phyloP scores from a whole-genome alignment of 2,797 vertebrate species.

The Sternotherus odoratus region DNA sequence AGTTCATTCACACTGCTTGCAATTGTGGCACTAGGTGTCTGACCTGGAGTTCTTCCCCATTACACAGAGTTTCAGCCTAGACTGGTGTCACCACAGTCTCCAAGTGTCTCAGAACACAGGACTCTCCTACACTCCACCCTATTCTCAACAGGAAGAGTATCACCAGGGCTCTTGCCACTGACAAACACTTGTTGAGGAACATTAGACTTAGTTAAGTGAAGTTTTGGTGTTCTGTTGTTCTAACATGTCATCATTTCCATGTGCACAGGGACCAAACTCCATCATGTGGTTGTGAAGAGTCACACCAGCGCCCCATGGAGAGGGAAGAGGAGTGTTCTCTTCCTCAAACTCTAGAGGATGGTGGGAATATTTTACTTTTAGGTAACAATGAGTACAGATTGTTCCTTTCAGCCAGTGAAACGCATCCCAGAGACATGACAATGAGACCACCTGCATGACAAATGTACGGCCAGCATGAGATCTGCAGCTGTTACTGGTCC shows the following conservation, averaged over 20 bases:
- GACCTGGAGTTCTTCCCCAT: background rate
- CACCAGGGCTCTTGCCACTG: background rate
- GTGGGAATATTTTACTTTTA: background rate
- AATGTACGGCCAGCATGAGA: constrained; percentile 45
- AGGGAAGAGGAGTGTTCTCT: background rate
- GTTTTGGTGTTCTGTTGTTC: background rate
- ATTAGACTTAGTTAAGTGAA: background rate
- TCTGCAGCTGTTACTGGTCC: constrained; percentile 47
- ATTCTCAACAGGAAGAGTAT: background rate
- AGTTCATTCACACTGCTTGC: background rate
- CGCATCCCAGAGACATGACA: background rate
- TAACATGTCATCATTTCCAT: background rate
- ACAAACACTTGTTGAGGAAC: background rate
- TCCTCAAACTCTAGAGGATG: background rate
- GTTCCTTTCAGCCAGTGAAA: constrained; percentile 34
- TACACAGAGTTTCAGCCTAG: background rate
- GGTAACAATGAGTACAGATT: background rate
- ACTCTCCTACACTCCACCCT: background rate
- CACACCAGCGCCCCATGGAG: background rate
- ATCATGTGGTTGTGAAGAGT: background rate
- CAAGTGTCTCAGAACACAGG: background rate
- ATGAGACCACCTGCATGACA: background rate
- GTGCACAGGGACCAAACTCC: background rate
- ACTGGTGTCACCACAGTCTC: background rate
- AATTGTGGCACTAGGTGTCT: background rate